Percentiles rank a stretch among this genome's conserved stretches.
phyloP scores from a whole-genome alignment of 2,113 vertebrate species.

The Rallus limicola region DNA sequence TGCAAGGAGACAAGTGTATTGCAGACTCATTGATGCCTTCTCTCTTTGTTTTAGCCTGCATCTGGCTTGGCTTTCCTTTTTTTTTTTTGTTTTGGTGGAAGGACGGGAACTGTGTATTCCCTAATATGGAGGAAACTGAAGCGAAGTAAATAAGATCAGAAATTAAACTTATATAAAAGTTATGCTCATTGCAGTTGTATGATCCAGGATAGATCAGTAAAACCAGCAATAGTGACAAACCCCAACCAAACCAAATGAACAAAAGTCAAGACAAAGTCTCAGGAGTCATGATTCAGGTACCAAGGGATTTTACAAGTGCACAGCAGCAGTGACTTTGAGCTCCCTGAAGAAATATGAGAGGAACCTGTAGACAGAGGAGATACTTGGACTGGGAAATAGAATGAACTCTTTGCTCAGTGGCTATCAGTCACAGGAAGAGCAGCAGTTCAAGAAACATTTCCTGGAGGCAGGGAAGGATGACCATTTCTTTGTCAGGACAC shows the following conservation, averaged over 20 bases:
- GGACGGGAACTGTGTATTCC: neutral
- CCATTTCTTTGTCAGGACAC: neutral
- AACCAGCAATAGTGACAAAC: neutral
- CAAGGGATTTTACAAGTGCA: neutral
- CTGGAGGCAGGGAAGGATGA: neutral
- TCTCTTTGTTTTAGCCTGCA: no score
- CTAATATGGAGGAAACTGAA: neutral
- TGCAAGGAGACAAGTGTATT: no score
- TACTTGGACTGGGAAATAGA: neutral
- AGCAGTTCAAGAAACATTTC: neutral
- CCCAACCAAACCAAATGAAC: neutral
- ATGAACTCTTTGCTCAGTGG: neutral
- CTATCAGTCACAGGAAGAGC: neutral
- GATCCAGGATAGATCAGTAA: neutral
- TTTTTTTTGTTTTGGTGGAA: neutral
- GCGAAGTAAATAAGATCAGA: neutral
- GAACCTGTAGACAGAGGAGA: neutral
- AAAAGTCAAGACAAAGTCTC: slow-evolving; percentile 17
- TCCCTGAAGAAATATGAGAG: neutral
- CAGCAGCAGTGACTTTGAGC: neutral
- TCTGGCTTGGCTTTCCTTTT: neutral
- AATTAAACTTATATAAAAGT: neutral
- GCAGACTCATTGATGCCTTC: no score
- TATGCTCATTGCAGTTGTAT: neutral
- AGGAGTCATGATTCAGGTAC: neutral